A percentile compares a stretch with the other conserved stretches of the same genome.
Evolutionary conservation across 2,888 invertebrate species (phyloP).

Genomic region (Caenorhabditis imperialis): DNA sequence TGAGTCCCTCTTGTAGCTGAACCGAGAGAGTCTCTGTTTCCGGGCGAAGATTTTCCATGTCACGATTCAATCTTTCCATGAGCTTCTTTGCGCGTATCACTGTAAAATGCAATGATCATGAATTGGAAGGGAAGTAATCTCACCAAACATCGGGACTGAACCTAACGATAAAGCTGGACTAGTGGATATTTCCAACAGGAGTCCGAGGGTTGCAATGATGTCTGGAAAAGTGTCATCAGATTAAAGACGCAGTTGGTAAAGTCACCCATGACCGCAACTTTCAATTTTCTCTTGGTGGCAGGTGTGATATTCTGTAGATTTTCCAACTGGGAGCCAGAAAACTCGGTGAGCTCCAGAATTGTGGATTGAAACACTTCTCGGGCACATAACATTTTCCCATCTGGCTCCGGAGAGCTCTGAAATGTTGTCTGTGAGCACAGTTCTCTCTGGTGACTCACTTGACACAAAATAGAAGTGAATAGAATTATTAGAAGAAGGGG

Average conservation of each 20-base stretch:
- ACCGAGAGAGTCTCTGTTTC: conserved; percentile 11
- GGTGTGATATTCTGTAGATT: conserved; percentile 14
- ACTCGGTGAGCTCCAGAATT: conserved; percentile 18
- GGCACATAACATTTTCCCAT: conserved; percentile 1
- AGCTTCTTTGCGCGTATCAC: conserved; percentile 24
- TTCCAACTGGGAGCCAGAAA: conserved; percentile 15
- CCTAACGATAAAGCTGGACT: conserved; percentile 9
- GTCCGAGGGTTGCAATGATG: conserved; percentile 18
- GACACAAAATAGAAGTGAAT: too few species aligned
- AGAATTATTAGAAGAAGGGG: too few species aligned
- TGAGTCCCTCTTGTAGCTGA: conserved; percentile 3
- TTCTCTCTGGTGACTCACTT: too few species aligned
- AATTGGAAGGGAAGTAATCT: neutral
- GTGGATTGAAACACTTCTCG: conserved; percentile 9
- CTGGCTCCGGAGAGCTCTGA: too few species aligned
- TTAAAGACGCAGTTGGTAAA: neutral
- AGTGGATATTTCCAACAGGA: conserved; percentile 21
- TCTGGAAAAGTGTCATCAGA: conserved; percentile 21
- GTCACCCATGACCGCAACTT: conserved; percentile 11
- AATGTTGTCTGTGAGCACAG: too few species aligned
- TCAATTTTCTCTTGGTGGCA: conserved; percentile 17
- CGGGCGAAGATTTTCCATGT: conserved; percentile 17
- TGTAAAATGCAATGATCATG: neutral
- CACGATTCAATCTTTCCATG: conserved; percentile 11
- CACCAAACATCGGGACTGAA: conserved; percentile 18